Base-by-base conservation (phyloP, 2,888 invertebrate species). In the Cephonodes hylas region DNA sequence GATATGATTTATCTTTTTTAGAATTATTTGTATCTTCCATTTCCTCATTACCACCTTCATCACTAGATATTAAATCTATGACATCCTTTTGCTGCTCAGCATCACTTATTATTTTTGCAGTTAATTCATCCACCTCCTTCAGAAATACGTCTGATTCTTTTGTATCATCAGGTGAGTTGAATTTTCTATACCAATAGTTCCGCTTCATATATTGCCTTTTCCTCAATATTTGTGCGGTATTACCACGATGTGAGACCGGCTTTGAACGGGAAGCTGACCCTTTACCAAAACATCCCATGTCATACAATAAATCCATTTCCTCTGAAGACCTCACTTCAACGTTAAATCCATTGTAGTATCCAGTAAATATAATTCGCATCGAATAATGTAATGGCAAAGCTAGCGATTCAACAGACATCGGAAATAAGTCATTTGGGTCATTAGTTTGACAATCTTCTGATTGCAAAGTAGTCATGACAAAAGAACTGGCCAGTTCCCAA, bases 251-350 rank as follows among this genome's bases (percentile, higher is more conserved):
- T 66, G 84, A 88, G 31, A 80, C 84, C 63, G 92, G 95, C 71
- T 86, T 89, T 22, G 94, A 93, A 42, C 94, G 91, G 0, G 96
- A 95, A 44, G 93, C 79, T 6, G 94, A 94, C 0, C 95, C 96
- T 88, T 96, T 96, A 0, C 97, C 97, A 85, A 95, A 97, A 79
- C 93, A 95, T 0, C 97, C 97, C 93, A 94, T 95, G 23, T 94
- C 94, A 76, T 95, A 93, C 13, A 97, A 75, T 4, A 92, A 84
- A 66, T 89, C 86, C 79, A 95, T 95, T 72, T 95, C 94, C 53
- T 93, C 91, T 0, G 84, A 77, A 66, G 95, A 91, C 46, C 82
- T 87, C 31, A 97, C 88, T 72, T 95, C 94, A 0, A 96, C 94
- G 68, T 94, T 94, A 65, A 94, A 93, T 0, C 96, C 96, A 78